Evolutionary conservation across 2,888 invertebrate genomes (phyloP).

Genomic region (Eretmocerus hayati): DNA sequence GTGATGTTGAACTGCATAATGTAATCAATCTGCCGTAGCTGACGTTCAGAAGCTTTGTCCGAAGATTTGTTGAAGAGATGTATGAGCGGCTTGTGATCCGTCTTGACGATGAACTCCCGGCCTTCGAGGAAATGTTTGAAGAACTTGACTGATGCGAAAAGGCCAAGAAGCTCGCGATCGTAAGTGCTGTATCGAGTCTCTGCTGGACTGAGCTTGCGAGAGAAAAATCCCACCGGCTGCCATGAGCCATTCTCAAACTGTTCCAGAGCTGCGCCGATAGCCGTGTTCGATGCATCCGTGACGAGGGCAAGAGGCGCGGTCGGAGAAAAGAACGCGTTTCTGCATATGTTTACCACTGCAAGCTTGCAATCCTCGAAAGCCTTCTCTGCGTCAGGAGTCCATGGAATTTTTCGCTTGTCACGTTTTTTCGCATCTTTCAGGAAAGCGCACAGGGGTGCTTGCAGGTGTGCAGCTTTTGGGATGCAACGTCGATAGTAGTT

Average conservation of each 20-base stretch:
- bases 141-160: background rate
- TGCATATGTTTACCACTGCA: conserved; percentile 17
- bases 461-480: conserved; percentile 33
- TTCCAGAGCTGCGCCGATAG: background rate
- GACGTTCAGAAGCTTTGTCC: background rate
- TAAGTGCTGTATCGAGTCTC: background rate
- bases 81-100: background rate
- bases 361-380: conserved; percentile 12
- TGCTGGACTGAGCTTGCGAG: background rate
- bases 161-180: background rate
- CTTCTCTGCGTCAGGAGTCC: conserved; percentile 13
- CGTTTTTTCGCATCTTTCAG: background rate
- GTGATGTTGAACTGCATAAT: background rate
- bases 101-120: background rate
- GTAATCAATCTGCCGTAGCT: background rate
- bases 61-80: too few species aligned
- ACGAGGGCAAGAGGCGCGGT: conserved; percentile 10
- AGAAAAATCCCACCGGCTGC: conserved; percentile 11
- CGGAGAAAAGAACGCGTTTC: conserved; percentile 16
- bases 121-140: background rate
- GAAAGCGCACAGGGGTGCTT: conserved; percentile 35
- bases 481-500: conserved; percentile 41
- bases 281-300: conserved; percentile 20
- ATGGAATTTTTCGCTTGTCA: conserved; percentile 3
- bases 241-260: background rate